phyloP scores from a whole-genome alignment of 2,888 invertebrate species.

The Bombylius major region DNA sequence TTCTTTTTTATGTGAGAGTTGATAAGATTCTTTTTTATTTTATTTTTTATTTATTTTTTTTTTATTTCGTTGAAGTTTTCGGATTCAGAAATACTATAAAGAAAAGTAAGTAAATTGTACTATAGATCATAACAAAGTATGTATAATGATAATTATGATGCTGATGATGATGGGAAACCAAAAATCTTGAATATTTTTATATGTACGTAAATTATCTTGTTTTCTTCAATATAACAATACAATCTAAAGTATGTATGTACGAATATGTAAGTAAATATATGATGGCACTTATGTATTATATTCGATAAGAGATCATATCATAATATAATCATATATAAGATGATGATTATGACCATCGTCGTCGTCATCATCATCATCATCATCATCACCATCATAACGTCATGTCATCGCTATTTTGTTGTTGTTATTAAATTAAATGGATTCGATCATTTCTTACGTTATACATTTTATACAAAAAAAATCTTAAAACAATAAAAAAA shows the following conservation, averaged over 20 bases:
- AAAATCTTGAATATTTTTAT: background rate
- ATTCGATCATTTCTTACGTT: background rate
- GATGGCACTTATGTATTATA: too few relatives aligned
- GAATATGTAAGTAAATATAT: too few relatives aligned
- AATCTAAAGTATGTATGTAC: background rate
- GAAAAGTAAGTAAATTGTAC: too few relatives aligned
- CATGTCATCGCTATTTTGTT: slow-evolving; percentile 4
- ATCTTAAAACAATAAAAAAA: background rate
- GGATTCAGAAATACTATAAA: background rate
- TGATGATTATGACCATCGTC: background rate
- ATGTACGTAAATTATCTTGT: background rate
- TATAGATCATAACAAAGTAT: too few relatives aligned
- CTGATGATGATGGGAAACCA: background rate
- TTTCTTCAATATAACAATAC: too few relatives aligned
- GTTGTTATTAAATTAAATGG: slow-evolving; percentile 5
- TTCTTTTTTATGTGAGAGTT: background rate
- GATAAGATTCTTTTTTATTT: too few relatives aligned
- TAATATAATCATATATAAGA: background rate
- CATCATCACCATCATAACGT: slow-evolving; percentile 6
- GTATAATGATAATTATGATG: background rate
- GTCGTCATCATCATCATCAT: background rate
- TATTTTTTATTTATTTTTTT: too few relatives aligned
- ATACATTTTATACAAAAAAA: background rate
- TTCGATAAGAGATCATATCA: background rate
- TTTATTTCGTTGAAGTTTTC: too few relatives aligned